A percentile compares a stretch with the other conserved stretches of the same genome.
phyloP scores from a whole-genome alignment of 2,113 vertebrate species.

The Actenoides hombroni region DNA sequence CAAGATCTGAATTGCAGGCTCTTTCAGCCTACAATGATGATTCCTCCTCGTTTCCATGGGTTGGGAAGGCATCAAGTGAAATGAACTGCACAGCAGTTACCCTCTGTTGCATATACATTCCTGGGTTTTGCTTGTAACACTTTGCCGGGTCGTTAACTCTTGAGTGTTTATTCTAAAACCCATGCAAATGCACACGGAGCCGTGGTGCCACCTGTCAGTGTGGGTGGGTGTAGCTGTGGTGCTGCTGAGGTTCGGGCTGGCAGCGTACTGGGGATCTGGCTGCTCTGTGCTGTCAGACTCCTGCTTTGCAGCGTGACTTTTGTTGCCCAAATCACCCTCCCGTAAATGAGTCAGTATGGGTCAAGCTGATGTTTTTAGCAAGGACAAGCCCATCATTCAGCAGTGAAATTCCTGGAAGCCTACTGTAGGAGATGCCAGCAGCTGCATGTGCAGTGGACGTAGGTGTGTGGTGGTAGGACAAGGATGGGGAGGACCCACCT shows the following conservation, averaged over 20 bases:
- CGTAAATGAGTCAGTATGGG: background rate
- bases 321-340: background rate
- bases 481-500: background rate
- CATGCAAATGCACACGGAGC: background rate
- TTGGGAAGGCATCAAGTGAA: background rate
- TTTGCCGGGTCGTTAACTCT: background rate
- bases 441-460: accelerated
- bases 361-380: background rate
- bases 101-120: background rate
- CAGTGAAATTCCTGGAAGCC: background rate
- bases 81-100: background rate
- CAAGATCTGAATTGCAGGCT: background rate
- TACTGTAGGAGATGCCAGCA: background rate
- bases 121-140: accelerated
- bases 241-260: background rate
- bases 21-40: accelerated
- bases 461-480: background rate
- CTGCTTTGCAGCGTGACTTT: background rate
- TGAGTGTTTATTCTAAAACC: background rate
- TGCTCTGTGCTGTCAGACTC: background rate
- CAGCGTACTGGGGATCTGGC: background rate
- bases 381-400: background rate
- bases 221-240: background rate
- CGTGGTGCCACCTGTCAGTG: background rate
- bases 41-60: background rate